Evolutionary conservation across 37 sponge, comb jelly and placozoan species (phyloP).

Genomic region (Crambe crambe): DNA sequence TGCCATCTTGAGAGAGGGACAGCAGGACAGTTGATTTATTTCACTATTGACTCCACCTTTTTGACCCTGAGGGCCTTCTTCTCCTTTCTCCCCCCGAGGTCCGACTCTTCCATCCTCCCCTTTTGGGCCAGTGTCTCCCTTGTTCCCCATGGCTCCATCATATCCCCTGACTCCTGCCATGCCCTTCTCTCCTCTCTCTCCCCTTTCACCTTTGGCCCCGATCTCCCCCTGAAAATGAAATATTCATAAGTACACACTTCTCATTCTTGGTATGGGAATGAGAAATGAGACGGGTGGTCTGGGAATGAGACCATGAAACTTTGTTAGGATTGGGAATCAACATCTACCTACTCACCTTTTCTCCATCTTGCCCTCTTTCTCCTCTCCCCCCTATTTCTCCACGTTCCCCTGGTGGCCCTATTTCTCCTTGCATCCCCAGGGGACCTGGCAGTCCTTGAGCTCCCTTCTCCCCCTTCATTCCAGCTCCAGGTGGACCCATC

Average conservation of each 20-base stretch:
- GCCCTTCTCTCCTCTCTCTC: background rate
- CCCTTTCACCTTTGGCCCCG: background rate
- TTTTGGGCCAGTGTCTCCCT: background rate
- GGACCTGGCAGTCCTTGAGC: background rate
- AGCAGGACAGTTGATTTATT: background rate
- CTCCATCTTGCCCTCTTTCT: background rate
- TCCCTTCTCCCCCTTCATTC: conserved; percentile 10
- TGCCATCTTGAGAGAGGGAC: too few relatives aligned
- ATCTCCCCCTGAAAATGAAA: background rate
- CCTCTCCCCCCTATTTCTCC: conserved; percentile 12
- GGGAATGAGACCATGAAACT: too few relatives aligned
- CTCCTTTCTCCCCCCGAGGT: background rate
- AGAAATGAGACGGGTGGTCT: too few relatives aligned
- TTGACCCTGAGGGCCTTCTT: background rate
- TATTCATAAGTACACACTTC: background rate
- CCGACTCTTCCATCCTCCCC: background rate
- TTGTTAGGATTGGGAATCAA: too few relatives aligned
- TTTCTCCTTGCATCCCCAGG: background rate
- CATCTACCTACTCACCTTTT: conserved; percentile 8
- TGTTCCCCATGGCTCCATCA: background rate
- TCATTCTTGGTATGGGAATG: background rate
- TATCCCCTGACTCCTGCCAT: background rate
- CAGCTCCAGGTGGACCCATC: background rate
- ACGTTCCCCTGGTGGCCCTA: background rate
- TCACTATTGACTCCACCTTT: background rate